phyloP scores from a whole-genome alignment of 2,888 invertebrate genomes.

The Tanytarsus gracilentus region DNA sequence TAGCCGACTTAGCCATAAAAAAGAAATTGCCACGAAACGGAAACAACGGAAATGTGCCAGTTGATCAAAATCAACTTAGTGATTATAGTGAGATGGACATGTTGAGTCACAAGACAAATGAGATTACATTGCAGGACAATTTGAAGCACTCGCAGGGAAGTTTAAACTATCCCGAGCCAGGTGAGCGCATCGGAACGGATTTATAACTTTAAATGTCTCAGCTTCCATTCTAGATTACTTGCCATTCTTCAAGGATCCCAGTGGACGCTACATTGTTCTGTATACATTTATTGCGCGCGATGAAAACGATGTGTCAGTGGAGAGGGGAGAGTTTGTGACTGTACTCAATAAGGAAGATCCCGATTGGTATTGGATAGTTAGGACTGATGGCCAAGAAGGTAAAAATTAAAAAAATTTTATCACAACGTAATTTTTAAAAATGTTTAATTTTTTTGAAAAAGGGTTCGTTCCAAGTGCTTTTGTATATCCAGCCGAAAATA shows the following conservation, averaged over 20 bases:
- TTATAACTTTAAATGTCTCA: not conserved
- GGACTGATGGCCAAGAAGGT: slow-evolving; percentile 88
- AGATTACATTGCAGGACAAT: slow-evolving; percentile 34
- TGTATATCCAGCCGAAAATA: slow-evolving; percentile 82
- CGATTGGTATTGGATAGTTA: slow-evolving; percentile 94
- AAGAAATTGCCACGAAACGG: slow-evolving; percentile 74
- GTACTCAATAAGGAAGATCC: slow-evolving; percentile 55
- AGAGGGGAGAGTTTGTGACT: slow-evolving; percentile 91
- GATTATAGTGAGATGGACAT: slow-evolving; percentile 23
- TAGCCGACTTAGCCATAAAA: slow-evolving; percentile 72
- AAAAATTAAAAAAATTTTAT: no score
- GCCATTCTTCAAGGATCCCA: slow-evolving; percentile 70
- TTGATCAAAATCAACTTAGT: not conserved
- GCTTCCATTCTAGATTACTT: slow-evolving; percentile 47
- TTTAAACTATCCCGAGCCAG: slow-evolving; percentile 45
- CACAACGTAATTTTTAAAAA: no score
- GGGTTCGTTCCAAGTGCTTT: slow-evolving; percentile 92
- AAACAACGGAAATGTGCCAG: slow-evolving; percentile 40
- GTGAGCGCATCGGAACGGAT: slow-evolving; percentile 36
- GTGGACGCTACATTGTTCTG: slow-evolving; percentile 82
- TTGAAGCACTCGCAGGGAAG: slow-evolving; percentile 44
- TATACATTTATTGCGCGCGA: slow-evolving; percentile 89
- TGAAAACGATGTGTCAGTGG: slow-evolving; percentile 90
- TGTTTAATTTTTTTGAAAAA: no score
- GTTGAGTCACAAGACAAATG: slow-evolving; percentile 29